Evolutionary conservation across 2,888 invertebrate genomes (phyloP), one percentile per base, ranked within the genome.

Genomic region (Coenonympha glycerion): DNA sequence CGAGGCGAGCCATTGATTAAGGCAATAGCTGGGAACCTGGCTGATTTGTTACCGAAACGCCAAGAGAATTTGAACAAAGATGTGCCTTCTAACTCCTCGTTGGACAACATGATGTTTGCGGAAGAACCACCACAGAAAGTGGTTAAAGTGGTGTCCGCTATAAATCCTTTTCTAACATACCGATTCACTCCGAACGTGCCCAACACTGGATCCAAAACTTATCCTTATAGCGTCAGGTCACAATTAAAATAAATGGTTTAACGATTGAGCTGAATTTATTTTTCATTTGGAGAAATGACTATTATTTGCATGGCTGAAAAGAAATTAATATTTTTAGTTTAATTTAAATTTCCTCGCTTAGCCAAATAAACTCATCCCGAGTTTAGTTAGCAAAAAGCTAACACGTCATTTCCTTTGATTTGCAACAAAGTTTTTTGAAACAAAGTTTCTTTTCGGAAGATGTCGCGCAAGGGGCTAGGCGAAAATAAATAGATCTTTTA

Each of bases 101-200:
- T 74, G 3, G 71, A 74, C n/a, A 74, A 79, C 40, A 72, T 75
- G 67, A 62, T 73, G 49, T 79, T 73, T 53, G 61, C 65, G 0
- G 78, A 81, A 21, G 83, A 85, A 40, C 71, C 76, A 3, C 78
- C 84, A 0, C 75, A 74, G 61, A 84, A 70, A 56, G 61, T 86
- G 0, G 70, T 84, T 2, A 72, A 70, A 52, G 76, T 86, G 0
- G 79, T 86, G 1, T 86, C 86, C 0, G 71, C 80, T 0, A 55
- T 64, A 3, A 80, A 84, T 46, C 86, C 86, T 1, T 72, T 68
- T 18, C 78, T 79, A 56, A 58, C 71, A 1, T 86, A 80, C 51
- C 71, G 71, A 52, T 73, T 76, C 40, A 54, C 73, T 4, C 77
- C 80, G 1, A 66, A 61, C 39, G 51, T 59, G n/a, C 73, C 69